Percentiles rank a stretch among this genome's conserved stretches.
Conservation (phyloP, 2,113 vertebrate species). For the Chitala chitala region DNA sequence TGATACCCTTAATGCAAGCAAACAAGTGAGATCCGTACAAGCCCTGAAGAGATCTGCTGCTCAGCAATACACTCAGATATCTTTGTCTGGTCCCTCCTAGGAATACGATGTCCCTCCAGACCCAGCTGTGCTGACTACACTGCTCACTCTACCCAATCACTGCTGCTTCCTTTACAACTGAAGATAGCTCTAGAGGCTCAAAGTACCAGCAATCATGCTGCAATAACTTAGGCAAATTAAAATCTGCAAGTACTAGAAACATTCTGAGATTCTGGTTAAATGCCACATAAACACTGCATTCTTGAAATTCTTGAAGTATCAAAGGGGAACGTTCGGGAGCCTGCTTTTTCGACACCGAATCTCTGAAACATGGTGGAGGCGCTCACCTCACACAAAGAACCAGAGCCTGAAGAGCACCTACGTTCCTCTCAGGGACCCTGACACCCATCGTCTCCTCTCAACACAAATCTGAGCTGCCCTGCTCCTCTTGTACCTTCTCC, state of each 20-base stretch:
- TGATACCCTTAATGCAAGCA: too few relatives aligned
- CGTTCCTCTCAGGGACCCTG: background rate
- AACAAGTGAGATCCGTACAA: background rate
- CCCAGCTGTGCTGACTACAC: background rate
- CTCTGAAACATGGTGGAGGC: too few relatives aligned
- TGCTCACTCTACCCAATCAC: background rate
- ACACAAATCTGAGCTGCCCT: constrained; percentile 18
- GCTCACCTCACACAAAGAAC: background rate
- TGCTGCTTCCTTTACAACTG: background rate
- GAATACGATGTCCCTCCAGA: background rate
- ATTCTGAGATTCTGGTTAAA: background rate
- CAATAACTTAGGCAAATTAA: constrained; percentile 4
- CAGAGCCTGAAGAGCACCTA: background rate
- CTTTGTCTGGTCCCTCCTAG: background rate
- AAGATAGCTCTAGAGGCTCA: background rate
- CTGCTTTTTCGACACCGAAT: too few relatives aligned
- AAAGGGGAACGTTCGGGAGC: too few relatives aligned
- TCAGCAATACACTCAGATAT: background rate
- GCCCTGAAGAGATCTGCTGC: background rate
- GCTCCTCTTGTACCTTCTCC: background rate
- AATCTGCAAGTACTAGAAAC: background rate
- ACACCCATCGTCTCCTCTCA: background rate
- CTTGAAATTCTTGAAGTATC: too few relatives aligned
- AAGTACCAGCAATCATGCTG: background rate
- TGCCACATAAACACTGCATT: background rate